Base-by-base conservation (phyloP, 2,797 vertebrate species). In the Siniperca undulata region DNA sequence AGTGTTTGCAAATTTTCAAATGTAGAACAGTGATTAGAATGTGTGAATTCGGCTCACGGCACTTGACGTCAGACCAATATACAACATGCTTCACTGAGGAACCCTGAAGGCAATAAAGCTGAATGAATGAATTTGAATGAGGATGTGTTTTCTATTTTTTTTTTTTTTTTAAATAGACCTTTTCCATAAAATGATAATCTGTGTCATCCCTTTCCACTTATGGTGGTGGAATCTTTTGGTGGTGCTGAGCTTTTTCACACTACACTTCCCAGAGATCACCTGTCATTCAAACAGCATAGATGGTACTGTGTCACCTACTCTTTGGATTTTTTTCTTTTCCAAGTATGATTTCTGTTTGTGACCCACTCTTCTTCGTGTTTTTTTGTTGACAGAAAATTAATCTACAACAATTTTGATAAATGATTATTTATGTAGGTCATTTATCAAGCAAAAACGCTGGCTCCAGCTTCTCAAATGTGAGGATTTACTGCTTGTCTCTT, bases 41-140 rank as follows among this genome's bases (percentile, higher is more conserved):
- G 82, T 83, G 88, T 78, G 84, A 81, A 52, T 73, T 77, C 5
- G 8, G 59, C 84, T 83, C 17, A 38, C 14, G 50, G 84, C 74
- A 1, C 56, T 61, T 46, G 56, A 82, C 7, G 82, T 86, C 88
- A 50, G 82, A 78, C 80, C 82, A 40, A 71, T 60, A 55, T 53
- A 70, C 62, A 58, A 16, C 59, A 53, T 16, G 81, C 83, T 83
- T 75, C 65, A 46, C n/a, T 70, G 81, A 89, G 70, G 68, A 44
- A 27, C 71, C 82, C 74, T n/a, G 58, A 64, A 77, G 76, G 78
- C 42, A 53, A 83, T 13, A 42, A 75, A 68, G 74, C 77, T 76
- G 85, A 76, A 81, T 58, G 74, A 70, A 81, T 81, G 69, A 81
- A 84, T 74, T 64, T 24, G 11, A 81, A 83, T 69, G 22, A 83